A percentile compares a stretch with the other conserved stretches of the same genome.
phyloP scores from a whole-genome alignment of 2,797 vertebrate genomes.

The Hyperoplus lanceolatus region DNA sequence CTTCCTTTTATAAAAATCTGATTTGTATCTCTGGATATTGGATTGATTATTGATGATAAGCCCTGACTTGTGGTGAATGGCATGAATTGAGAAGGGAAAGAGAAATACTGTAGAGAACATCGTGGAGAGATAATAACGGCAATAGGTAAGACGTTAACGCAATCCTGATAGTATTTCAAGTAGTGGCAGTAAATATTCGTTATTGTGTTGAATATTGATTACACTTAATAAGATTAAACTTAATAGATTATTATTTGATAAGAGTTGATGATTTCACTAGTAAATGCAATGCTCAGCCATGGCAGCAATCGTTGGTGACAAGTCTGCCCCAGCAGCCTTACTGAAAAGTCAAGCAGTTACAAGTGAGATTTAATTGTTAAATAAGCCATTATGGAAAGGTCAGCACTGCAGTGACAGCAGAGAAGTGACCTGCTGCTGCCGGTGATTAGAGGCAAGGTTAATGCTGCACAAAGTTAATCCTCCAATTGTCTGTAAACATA shows the following conservation, averaged over 20 bases:
- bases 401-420: constrained; percentile 34
- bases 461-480: constrained; percentile 58
- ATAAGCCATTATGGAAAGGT: constrained; percentile 74
- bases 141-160: background rate
- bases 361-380: constrained; percentile 70
- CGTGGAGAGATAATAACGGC: background rate
- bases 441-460: constrained; percentile 49
- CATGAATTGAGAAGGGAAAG: background rate
- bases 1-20: too few species aligned
- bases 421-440: constrained; percentile 36
- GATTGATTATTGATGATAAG: too few species aligned
- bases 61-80: background rate
- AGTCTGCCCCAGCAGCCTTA: constrained; percentile 49
- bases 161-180: background rate
- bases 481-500: constrained; percentile 59
- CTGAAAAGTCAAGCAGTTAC: constrained; percentile 72
- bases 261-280: constrained; percentile 7
- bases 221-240: too few species aligned
- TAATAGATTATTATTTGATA: background rate
- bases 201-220: too few species aligned
- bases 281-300: constrained; percentile 31
- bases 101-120: background rate
- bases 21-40: too few species aligned
- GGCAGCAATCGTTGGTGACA: constrained; percentile 32
- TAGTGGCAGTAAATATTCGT: background rate